Percentiles rank a stretch among this genome's conserved stretches.
phyloP scores from a whole-genome alignment of 2,888 invertebrate genomes.

The Tromatobia lineatoria region DNA sequence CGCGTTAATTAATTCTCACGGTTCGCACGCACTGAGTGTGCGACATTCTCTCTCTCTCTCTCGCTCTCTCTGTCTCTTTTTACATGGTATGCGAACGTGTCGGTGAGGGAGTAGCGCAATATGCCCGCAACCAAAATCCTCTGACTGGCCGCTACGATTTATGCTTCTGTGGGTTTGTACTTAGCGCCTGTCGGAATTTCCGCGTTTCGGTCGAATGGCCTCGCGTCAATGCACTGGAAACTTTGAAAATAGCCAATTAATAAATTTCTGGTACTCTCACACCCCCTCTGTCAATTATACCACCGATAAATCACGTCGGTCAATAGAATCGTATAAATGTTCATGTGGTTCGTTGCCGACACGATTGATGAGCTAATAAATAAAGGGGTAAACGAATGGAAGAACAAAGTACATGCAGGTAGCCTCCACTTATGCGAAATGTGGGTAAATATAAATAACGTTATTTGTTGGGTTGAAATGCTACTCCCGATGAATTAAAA shows the following conservation, averaged over 20 bases:
- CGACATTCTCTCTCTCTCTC: slow-evolving; percentile 18
- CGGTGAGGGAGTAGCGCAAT: slow-evolving; percentile 28
- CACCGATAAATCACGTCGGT: slow-evolving; percentile 7
- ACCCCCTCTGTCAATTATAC: slow-evolving; percentile 29
- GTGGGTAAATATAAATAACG: neutral
- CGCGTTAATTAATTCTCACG: slow-evolving; percentile 71
- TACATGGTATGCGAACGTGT: slow-evolving; percentile 13
- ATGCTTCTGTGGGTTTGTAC: slow-evolving; percentile 52
- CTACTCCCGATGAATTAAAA: neutral
- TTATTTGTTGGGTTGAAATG: neutral
- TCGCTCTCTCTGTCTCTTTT: slow-evolving; percentile 7
- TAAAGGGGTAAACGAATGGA: neutral
- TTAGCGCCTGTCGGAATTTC: slow-evolving; percentile 62
- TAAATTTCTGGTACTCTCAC: slow-evolving; percentile 34
- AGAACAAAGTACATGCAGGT: neutral
- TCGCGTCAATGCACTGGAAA: slow-evolving; percentile 39
- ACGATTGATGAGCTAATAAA: slow-evolving; percentile 1
- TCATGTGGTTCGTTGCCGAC: neutral
- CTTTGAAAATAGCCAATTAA: slow-evolving; percentile 46
- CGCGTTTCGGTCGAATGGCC: slow-evolving; percentile 17
- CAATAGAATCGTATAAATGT: slow-evolving; percentile 30
- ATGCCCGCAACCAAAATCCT: slow-evolving; percentile 35
- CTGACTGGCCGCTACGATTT: slow-evolving; percentile 51
- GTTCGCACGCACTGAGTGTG: slow-evolving; percentile 62
- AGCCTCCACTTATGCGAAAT: neutral